Conservation (phyloP, 2,113 vertebrate species). For the Ellobius talpinus region DNA sequence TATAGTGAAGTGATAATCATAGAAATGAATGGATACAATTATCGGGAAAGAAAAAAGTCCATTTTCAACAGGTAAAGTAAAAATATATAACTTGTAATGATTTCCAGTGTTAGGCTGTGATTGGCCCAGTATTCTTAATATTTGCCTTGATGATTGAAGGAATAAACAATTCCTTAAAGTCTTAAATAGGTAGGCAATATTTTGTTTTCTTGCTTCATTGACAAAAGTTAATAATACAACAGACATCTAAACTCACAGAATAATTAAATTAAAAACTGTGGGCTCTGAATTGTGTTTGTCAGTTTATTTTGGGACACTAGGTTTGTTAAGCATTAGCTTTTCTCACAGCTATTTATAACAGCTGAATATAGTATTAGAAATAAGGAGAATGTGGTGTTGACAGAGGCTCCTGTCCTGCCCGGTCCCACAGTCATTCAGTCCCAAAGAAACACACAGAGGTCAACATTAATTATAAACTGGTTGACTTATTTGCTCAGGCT, state of each 20-base stretch:
- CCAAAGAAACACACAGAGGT: no score
- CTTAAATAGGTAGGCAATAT: not conserved
- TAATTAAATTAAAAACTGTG: not conserved
- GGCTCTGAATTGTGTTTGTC: not conserved
- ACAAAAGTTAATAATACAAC: not conserved
- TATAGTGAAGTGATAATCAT: not conserved
- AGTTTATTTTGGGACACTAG: not conserved
- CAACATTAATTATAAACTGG: no score
- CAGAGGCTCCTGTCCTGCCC: no score
- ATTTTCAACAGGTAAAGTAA: not conserved
- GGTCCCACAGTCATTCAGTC: no score
- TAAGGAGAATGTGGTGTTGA: not conserved
- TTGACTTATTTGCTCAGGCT: no score
- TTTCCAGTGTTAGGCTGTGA: not conserved
- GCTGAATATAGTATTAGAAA: not conserved
- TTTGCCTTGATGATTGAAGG: not conserved
- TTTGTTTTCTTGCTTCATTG: not conserved
- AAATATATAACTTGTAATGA: not conserved
- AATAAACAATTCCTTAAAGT: not conserved
- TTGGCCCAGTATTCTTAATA: not conserved
- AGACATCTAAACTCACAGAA: not conserved
- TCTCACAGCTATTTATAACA: slow-evolving; percentile 15
- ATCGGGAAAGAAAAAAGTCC: not conserved
- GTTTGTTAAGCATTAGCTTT: not conserved
- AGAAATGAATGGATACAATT: not conserved